A percentile compares a stretch with the other conserved stretches of the same genome.
These are phyloP conservation scores for Olivierus martensii DNA, from an alignment of 1,140 invertebrate species.

Conservation along the genomic window DNA sequence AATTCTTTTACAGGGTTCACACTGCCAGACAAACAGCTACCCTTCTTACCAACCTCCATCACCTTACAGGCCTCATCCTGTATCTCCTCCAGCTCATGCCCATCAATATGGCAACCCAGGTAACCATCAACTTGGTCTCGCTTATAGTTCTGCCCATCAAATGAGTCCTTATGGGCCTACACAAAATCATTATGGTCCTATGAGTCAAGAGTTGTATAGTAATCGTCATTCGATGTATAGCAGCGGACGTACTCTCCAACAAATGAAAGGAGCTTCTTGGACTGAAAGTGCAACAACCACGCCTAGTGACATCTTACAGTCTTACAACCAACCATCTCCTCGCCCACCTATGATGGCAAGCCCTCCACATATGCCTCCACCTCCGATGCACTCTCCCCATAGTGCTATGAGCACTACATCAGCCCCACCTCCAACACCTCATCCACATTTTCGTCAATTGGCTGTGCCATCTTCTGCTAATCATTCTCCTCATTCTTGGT, in stretches of 20 bases:
- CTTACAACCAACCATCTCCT: constrained; percentile 11
- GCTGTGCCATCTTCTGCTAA: constrained; percentile 4
- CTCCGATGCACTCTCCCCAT: constrained; percentile 3
- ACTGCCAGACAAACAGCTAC: constrained; percentile 16
- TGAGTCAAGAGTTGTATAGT: constrained; percentile 5
- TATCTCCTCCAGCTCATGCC: constrained; percentile 14
- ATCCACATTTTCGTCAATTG: neutral
- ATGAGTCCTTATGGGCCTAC: constrained; percentile 7
- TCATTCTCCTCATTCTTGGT: constrained; percentile 16
- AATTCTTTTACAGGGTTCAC: constrained; percentile 10
- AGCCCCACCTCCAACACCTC: constrained; percentile 10
- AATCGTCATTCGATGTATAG: constrained; percentile 11
- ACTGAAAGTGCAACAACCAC: constrained; percentile 4
- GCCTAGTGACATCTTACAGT: constrained; percentile 12
- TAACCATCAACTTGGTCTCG: constrained; percentile 10
- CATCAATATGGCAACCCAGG: constrained; percentile 13
- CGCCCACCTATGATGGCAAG: constrained; percentile 10
- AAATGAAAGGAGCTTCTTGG: constrained; percentile 10
- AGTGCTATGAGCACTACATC: constrained; percentile 2
- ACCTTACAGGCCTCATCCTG: constrained; percentile 16
- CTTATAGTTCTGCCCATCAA: constrained; percentile 7
- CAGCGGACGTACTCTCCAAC: constrained; percentile 9
- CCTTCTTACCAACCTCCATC: constrained; percentile 17
- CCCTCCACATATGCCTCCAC: constrained; percentile 8
- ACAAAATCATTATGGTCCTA: constrained; percentile 2